These are phyloP conservation scores for Hippocampus abdominalis DNA, from an alignment of 2,113 vertebrate species.

Conservation along the genomic window DNA sequence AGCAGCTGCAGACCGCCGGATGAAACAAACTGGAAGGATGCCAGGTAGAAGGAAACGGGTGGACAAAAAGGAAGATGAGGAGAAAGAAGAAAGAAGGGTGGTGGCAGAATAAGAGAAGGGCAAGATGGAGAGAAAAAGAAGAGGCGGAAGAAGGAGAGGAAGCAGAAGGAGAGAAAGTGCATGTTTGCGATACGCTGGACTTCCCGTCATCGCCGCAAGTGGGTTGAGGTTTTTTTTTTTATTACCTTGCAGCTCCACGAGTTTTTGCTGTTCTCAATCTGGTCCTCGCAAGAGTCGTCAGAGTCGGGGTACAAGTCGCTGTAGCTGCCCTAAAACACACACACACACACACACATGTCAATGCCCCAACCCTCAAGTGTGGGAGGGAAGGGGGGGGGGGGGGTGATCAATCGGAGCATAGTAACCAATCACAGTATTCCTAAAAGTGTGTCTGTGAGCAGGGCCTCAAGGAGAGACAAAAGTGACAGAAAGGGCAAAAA, in stretches of 20 bases:
- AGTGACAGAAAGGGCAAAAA: no score
- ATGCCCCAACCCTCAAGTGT: no score
- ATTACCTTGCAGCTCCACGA: conserved; percentile 97
- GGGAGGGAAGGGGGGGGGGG: no score
- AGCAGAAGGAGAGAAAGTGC: neutral
- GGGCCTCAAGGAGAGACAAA: no score
- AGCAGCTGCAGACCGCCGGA: conserved; percentile 95
- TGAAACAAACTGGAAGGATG: conserved; percentile 83
- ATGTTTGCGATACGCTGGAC: neutral
- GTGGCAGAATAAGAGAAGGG: neutral
- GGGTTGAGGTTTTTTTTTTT: neutral
- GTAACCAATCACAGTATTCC: no score
- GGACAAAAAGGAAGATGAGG: neutral
- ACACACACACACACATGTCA: conserved; percentile 18
- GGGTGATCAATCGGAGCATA: no score
- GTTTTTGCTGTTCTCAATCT: conserved; percentile 99
- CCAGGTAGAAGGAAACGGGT: no score
- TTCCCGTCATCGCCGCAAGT: neutral
- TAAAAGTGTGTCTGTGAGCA: no score
- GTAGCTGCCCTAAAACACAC: conserved; percentile 85
- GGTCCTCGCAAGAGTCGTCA: conserved; percentile 96
- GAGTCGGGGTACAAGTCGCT: conserved; percentile 98
- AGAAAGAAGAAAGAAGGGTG: neutral
- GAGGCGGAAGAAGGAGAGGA: neutral
- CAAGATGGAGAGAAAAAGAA: neutral